These are phyloP conservation scores for Pavo muticus DNA, from an alignment of 2,113 vertebrate species.

Conservation along the genomic window DNA sequence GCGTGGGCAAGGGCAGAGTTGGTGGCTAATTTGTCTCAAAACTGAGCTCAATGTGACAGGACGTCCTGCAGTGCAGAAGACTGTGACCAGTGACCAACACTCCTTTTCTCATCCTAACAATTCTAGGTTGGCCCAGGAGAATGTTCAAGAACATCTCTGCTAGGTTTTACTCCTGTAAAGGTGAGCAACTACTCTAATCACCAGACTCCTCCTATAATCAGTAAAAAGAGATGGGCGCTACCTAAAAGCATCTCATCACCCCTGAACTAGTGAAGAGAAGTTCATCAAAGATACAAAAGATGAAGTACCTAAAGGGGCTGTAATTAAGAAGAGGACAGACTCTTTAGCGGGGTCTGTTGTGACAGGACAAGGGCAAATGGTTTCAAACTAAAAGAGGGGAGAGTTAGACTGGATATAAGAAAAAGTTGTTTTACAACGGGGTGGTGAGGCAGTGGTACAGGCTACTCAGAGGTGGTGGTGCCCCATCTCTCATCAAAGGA, in stretches of 20 bases:
- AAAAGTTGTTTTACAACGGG: too few relatives aligned
- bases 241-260: background rate
- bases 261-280: background rate
- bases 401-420: too few relatives aligned
- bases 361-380: too few relatives aligned
- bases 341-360: too few relatives aligned
- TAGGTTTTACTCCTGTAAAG: background rate
- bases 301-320: too few relatives aligned
- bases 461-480: too few relatives aligned
- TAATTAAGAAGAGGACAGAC: too few relatives aligned
- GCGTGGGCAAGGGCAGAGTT: background rate
- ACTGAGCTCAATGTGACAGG: accelerated
- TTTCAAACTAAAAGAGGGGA: too few relatives aligned
- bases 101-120: background rate
- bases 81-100: accelerated
- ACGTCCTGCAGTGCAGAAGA: background rate
- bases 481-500: too few relatives aligned
- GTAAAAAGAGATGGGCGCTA: background rate
- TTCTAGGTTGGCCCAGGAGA: background rate
- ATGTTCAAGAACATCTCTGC: background rate
- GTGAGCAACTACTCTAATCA: background rate
- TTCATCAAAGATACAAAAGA: background rate
- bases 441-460: too few relatives aligned
- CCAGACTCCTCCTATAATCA: background rate
- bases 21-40: background rate